These are phyloP conservation scores for Atta colombica DNA, from an alignment of 1,140 invertebrate species.

Conservation along the genomic window DNA sequence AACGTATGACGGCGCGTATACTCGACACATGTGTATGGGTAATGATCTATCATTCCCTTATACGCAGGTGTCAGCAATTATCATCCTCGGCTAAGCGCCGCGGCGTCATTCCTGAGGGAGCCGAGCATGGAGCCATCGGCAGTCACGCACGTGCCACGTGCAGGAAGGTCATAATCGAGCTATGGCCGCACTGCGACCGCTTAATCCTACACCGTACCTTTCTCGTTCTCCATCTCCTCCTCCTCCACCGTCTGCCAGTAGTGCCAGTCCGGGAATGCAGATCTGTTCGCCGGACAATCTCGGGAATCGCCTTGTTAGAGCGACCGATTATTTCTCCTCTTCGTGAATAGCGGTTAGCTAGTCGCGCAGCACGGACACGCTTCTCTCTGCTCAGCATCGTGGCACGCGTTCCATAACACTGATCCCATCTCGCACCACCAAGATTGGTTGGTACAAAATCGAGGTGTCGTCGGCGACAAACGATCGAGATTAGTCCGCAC, in stretches of 20 bases:
- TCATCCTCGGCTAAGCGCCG: conserved; percentile 66
- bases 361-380: background rate
- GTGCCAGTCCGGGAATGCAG: conserved; percentile 61
- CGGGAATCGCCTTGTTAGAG: conserved; percentile 62
- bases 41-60: conserved; percentile 70
- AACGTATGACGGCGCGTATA: conserved; percentile 23
- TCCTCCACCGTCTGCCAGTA: background rate
- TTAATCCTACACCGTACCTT: conserved; percentile 46
- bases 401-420: conserved; percentile 50
- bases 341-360: conserved; percentile 36
- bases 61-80: conserved; percentile 74
- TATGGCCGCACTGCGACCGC: conserved; percentile 66
- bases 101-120: conserved; percentile 69
- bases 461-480: conserved; percentile 51
- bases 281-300: conserved; percentile 60
- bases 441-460: conserved; percentile 13
- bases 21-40: conserved; percentile 35
- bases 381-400: conserved; percentile 13
- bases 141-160: conserved; percentile 70
- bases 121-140: background rate
- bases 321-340: conserved; percentile 59
- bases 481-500: conserved; percentile 47
- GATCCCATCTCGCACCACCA: background rate
- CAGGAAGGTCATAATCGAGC: conserved; percentile 70
- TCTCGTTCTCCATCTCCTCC: background rate